Base-by-base conservation (phyloP, 2,888 invertebrate species). In the Lasioglossum zephyrum region DNA sequence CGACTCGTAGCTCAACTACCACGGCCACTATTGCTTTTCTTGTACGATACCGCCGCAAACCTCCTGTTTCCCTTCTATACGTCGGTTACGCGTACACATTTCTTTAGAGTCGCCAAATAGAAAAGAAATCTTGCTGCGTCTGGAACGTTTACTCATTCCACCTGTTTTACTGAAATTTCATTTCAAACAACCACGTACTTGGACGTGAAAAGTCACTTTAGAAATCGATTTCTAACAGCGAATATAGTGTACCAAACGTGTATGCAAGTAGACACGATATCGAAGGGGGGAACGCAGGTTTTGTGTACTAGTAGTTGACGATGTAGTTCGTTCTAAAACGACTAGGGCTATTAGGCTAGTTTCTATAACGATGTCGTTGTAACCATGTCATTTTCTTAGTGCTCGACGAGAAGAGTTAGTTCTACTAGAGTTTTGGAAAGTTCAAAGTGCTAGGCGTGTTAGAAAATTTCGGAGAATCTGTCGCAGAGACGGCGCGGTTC, bases 291-390 rank as follows among this genome's bases (percentile, higher is more conserved):
- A 47, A 57, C 13, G 3, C n/a, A 69, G 47, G 47, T 63, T 63
- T 49, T 53, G 53, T 18, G 39, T 69, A 81, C 13, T n/a, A 69
- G 66, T 66, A 49, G 66, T 44, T 36, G 11, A 82, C 31, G 8
- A 39, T 18, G 26, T 82, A 81, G 63, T 73, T 72, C 79, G 60
- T 80, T 36, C 41, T 81, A 72, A 49, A 80, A 69, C 26, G 44
- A 36, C 69, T 81, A 81, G 69, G 9, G 22, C 6, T 81, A 13
- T 9, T 36, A 70, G 41, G 70, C 60, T 74, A 69, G 26, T 53
- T 74, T 81, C 36, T 57, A 4, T 69, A 81, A 44, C 39, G 69
- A 26, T 22, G 31, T 49, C 81, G 44, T 16, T 39, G 53, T 73
- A 69, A 81, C 57, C 53, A 26, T 49, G 63, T 8, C n/a, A 3